Base-by-base conservation (phyloP, 2,888 invertebrate genomes). In the Nycteola revayana region DNA sequence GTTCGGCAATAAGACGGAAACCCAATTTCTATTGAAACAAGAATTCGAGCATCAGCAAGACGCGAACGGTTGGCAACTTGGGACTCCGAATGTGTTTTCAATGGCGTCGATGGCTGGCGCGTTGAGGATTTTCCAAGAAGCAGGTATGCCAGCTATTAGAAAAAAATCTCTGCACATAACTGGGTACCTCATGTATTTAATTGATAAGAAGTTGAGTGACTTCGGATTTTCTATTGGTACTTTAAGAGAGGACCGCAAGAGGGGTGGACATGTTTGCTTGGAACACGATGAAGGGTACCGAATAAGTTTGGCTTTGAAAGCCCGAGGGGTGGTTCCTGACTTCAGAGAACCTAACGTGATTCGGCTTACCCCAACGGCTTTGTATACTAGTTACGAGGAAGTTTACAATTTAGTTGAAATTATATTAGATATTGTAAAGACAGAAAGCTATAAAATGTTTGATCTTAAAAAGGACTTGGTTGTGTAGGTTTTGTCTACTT, bases 151-250 rank as follows among this genome's bases (percentile, higher is more conserved):
- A 0, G 74, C 73, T 8, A 71, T 86, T 14, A 65, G 86, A n/a
- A 63, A 54, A 14, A 86, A 86, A 50, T 85, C 86, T 1, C 52
- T 85, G 10, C 68, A 75, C 5, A 68, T 86, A n/a, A 85, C 86
- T 0, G 68, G 67, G 0, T 85, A 86, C 42, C 42, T 86, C 10
- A 84, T 84, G 70, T 82, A 60, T 49, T 53, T 86, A 1, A 61
- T 81, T 1, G 85, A 85, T 25, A 64, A 47, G 6, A 77, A 73
- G 36, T 52, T 85, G 2, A 7, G 25, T 0, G 9, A 54, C 2
- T 67, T 70, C 21, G 82, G 80, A 0, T 85, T 85, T 48, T 37
- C 46, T 7, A 57, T 86, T 21, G 85, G 83, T 0, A 84, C 79
- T 35, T 46, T 59, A 1, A 65, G 59, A 28, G 78, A 81, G 1